These are phyloP conservation scores for Dryadula phaetusa DNA, from an alignment of 2,888 invertebrate genomes.

Conservation along the genomic window DNA sequence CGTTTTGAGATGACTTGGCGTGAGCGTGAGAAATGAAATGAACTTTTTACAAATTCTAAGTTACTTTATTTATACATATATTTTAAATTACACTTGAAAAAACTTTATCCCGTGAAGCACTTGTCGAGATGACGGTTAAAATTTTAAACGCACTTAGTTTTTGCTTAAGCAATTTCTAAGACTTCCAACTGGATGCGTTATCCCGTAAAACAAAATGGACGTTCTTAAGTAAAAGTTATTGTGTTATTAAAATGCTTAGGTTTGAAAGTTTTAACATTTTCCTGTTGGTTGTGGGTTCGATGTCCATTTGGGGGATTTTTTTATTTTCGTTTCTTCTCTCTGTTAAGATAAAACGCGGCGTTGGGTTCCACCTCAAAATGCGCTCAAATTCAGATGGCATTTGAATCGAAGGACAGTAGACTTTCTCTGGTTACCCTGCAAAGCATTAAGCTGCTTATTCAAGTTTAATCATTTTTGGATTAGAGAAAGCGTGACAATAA, in stretches of 20 bases:
- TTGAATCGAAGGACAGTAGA: too few relatives aligned
- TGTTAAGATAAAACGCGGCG: too few relatives aligned
- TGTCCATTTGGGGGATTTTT: too few relatives aligned
- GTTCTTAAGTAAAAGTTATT: slow-evolving; percentile 37
- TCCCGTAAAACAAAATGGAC: slow-evolving; percentile 45
- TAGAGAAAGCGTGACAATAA: neutral
- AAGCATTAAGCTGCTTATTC: too few relatives aligned
- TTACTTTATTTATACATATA: slow-evolving; percentile 37
- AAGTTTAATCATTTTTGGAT: too few relatives aligned
- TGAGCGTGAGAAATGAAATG: slow-evolving; percentile 75
- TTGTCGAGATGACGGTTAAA: slow-evolving; percentile 8
- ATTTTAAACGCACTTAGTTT: slow-evolving; percentile 44
- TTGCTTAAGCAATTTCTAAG: slow-evolving; percentile 51
- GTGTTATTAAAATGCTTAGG: neutral
- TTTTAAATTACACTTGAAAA: slow-evolving; percentile 16
- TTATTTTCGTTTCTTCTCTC: too few relatives aligned
- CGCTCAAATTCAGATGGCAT: too few relatives aligned
- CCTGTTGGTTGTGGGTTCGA: too few relatives aligned
- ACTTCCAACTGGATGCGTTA: slow-evolving; percentile 45
- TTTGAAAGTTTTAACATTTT: neutral
- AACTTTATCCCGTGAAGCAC: slow-evolving; percentile 1
- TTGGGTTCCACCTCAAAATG: too few relatives aligned
- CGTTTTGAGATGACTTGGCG: slow-evolving; percentile 72
- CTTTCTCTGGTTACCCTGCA: too few relatives aligned
- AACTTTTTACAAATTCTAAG: slow-evolving; percentile 57